Evolutionary conservation across 2,113 vertebrate species (phyloP), one percentile per base, ranked within the genome.

Genomic region (Scophthalmus maximus): DNA sequence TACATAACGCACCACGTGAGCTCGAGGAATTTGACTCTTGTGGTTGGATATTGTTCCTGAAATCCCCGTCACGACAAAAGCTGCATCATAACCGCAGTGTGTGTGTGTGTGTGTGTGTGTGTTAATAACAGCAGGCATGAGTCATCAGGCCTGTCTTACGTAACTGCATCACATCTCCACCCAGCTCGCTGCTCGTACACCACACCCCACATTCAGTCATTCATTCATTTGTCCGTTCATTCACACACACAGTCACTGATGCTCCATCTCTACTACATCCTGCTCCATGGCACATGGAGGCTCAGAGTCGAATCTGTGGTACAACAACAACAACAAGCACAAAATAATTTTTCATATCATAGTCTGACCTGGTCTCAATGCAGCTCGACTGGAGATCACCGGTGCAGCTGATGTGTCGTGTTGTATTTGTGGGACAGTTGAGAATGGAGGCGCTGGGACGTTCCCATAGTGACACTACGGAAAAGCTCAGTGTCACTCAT

Each of bases 41-140:
- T 18, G 47, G 46, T 47, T 49, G 46, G 66, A 36, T 61, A 32
- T 80, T 29, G 52, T 73, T 44, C 40, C 68, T 29, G 53, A 83
- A 62, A 61, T 69, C 30, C 62, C 74, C 59, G 73, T 68, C 60
- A 15, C n/a, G 38, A 80, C 75, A 59, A 68, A 76, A 79, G 65
- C 68, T 78, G 78, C 71, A 46, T 79, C 68, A 56, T 81, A 86
- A 81, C 87, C 20, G 78, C 86, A 83, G 75, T 23, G 20, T 78
- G 79, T 86, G 83, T 75, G 74, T 87, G 87, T 75, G 74, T 87
- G 87, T 87, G 77, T 50, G 6, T 81, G 81, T 85, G 82, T 77
- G 78, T 86, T 88, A 87, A 86, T 88, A 88, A 86, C 83, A 89
- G 83, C 79, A 81, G 75, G 79, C 72, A 87, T 93, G 93, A 93